Evolutionary conservation across 2,113 vertebrate genomes (phyloP).

Genomic region (Hippocampus comes): DNA sequence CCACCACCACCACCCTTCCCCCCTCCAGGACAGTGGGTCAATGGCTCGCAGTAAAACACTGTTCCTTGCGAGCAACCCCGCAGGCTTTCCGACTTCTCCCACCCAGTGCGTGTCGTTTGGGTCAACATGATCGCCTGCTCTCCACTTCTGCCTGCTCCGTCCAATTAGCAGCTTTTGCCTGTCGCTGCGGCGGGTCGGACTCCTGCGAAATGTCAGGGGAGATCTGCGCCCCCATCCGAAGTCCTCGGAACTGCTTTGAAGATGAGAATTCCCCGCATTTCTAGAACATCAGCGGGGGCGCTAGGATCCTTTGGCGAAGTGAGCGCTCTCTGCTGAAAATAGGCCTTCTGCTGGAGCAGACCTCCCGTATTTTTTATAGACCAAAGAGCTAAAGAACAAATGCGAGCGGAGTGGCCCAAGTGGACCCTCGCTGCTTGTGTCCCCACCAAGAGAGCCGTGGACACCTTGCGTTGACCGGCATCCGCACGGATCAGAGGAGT

Average conservation of each 20-base stretch:
- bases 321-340: constrained; percentile 76
- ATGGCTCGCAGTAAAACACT: constrained; percentile 66
- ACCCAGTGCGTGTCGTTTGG: constrained; percentile 70
- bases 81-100: constrained; percentile 55
- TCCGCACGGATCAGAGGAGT: constrained; percentile 60
- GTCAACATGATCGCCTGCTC: constrained; percentile 69
- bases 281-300: constrained; percentile 40
- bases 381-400: constrained; percentile 85
- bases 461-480: constrained; percentile 24
- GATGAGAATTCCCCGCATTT: constrained; percentile 15
- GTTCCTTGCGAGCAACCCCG: constrained; percentile 55
- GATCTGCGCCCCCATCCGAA: constrained; percentile 30
- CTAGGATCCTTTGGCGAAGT: constrained; percentile 44
- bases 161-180: constrained; percentile 70
- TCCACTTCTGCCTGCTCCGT: constrained; percentile 73
- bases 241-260: constrained; percentile 25
- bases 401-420: constrained; percentile 55
- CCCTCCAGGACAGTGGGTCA: constrained; percentile 46
- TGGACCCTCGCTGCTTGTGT: constrained; percentile 45
- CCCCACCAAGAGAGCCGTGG: constrained; percentile 22
- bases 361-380: constrained; percentile 91
- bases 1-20: constrained; percentile 65
- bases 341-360: constrained; percentile 88
- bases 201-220: constrained; percentile 39
- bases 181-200: constrained; percentile 66